Conservation (phyloP, 2,888 invertebrate species). For the Sarcophaga carnaria region DNA sequence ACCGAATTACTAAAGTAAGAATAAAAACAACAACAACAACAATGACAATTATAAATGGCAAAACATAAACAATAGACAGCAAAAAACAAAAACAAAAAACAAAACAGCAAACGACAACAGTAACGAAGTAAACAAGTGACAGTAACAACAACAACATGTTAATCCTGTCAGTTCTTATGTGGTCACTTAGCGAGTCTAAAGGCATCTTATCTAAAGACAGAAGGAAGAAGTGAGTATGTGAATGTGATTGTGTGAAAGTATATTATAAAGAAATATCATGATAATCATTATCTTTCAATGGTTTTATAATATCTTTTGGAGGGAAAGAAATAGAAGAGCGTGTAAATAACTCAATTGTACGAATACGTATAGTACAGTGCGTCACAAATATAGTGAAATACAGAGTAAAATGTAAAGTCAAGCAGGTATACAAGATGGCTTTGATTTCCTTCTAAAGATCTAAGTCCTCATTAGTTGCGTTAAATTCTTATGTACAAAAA, state of each 20-base stretch:
- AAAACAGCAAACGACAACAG: not conserved
- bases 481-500: too few species aligned
- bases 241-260: not conserved
- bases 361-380: too few species aligned
- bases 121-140: not conserved
- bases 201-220: not conserved
- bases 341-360: too few species aligned
- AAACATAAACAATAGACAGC: not conserved
- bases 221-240: too few species aligned
- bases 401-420: too few species aligned
- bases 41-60: not conserved
- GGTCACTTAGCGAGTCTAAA: not conserved
- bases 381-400: too few species aligned
- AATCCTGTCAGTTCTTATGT: conserved; percentile 1
- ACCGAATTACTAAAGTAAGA: too few species aligned
- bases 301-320: too few species aligned
- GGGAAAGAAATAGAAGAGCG: too few species aligned
- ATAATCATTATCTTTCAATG: conserved; percentile 12
- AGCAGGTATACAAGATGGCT: too few species aligned
- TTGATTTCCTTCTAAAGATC: too few species aligned
- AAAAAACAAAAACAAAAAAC: not conserved
- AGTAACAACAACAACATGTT: conserved; percentile 20
- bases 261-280: conserved; percentile 6
- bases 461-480: too few species aligned
- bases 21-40: not conserved